These are phyloP conservation scores for Cyclura pinguis DNA, from an alignment of 2,797 vertebrate species.

Conservation along the genomic window DNA sequence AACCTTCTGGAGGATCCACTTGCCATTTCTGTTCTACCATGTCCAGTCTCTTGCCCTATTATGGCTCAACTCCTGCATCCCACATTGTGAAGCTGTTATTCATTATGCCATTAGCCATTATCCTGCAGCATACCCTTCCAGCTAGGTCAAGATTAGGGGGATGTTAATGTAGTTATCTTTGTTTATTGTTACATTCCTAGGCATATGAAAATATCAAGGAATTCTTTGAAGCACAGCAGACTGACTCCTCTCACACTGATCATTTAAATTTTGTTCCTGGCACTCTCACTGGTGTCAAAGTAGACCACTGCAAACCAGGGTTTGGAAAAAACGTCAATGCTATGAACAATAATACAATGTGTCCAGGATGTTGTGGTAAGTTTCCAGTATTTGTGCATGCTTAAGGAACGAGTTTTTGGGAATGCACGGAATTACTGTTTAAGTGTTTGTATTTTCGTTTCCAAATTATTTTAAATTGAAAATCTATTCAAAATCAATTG, in stretches of 20 bases:
- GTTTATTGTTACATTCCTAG: constrained; percentile 21
- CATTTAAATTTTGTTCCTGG: constrained; percentile 36
- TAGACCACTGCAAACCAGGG: constrained; percentile 62
- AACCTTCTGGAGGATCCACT: neutral
- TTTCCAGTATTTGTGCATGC: neutral
- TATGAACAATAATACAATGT: constrained; percentile 11
- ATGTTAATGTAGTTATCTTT: neutral
- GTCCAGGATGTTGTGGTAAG: constrained; percentile 59
- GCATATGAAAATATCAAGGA: constrained; percentile 46
- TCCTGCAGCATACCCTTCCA: neutral
- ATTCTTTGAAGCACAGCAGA: constrained; percentile 35
- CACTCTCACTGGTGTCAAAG: constrained; percentile 43
- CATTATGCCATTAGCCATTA: neutral
- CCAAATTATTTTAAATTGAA: too few relatives aligned
- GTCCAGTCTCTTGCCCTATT: neutral
- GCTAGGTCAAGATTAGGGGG: neutral
- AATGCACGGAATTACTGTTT: neutral
- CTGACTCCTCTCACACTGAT: constrained; percentile 8
- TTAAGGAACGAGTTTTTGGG: neutral
- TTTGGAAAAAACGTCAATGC: constrained; percentile 57
- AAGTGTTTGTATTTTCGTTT: too few relatives aligned
- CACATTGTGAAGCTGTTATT: neutral
- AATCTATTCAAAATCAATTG: too few relatives aligned
- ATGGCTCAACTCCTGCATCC: neutral
- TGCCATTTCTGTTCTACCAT: neutral